phyloP scores from a whole-genome alignment of 2,888 invertebrate genomes.

The Altica lythri region DNA sequence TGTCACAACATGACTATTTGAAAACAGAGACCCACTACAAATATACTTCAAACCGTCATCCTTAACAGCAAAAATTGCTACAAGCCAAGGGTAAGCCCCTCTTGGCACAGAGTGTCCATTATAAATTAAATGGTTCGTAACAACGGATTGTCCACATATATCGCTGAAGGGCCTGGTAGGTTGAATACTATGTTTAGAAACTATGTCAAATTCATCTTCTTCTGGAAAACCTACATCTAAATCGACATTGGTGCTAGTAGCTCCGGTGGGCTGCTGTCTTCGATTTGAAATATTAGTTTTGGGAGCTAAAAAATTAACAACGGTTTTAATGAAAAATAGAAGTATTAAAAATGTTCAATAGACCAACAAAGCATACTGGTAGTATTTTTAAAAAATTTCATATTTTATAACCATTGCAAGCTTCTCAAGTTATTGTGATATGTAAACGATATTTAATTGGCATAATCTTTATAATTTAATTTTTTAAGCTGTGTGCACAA shows the following conservation, averaged over 20 bases:
- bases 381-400: too few relatives aligned
- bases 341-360: too few relatives aligned
- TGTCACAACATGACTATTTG: constrained; percentile 51
- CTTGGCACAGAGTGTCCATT: constrained; percentile 47
- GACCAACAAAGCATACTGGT: too few relatives aligned
- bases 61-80: constrained; percentile 51
- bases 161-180: constrained; percentile 29
- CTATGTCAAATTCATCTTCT: constrained; percentile 12
- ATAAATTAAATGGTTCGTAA: constrained; percentile 49
- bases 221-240: not conserved
- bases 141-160: constrained; percentile 47
- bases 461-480: too few relatives aligned
- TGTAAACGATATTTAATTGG: too few relatives aligned
- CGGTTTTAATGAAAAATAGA: too few relatives aligned
- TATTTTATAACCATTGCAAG: too few relatives aligned
- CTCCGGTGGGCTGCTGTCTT: too few relatives aligned
- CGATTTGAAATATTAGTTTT: too few relatives aligned
- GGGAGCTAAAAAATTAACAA: not conserved
- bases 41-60: constrained; percentile 49
- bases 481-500: too few relatives aligned
- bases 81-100: constrained; percentile 55
- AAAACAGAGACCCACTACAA: constrained; percentile 53
- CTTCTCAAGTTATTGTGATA: too few relatives aligned
- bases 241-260: too few relatives aligned
- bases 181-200: constrained; percentile 14